Percentiles rank a stretch among this genome's conserved stretches.
Conservation (phyloP, 2,797 vertebrate species). For the Centroberyx gerrardi region DNA sequence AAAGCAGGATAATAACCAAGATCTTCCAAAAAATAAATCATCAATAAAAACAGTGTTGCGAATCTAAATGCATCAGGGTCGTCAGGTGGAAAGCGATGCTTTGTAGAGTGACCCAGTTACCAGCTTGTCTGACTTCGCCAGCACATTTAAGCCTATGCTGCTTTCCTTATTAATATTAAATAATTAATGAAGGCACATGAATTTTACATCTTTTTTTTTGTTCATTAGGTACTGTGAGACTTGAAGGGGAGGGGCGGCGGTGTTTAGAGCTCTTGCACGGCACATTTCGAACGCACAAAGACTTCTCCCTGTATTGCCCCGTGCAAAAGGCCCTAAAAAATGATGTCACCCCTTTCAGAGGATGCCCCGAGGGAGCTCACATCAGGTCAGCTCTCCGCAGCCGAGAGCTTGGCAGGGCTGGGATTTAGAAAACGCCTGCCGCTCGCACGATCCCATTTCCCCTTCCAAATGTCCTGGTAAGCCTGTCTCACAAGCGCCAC, state of each 20-base stretch:
- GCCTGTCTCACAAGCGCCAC: constrained; percentile 60
- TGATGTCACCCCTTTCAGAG: constrained; percentile 73
- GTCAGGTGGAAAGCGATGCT: constrained; percentile 60
- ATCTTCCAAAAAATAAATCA: not conserved
- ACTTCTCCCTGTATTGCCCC: constrained; percentile 2
- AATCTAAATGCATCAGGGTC: constrained; percentile 26
- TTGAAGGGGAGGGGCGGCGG: constrained; percentile 30
- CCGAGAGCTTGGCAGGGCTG: constrained; percentile 56
- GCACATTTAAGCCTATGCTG: constrained; percentile 62
- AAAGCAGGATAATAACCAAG: not conserved
- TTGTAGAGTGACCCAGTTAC: constrained; percentile 62
- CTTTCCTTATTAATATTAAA: constrained; percentile 76
- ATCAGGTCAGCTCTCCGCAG: constrained; percentile 62
- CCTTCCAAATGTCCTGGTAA: constrained; percentile 44
- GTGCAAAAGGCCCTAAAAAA: constrained; percentile 53
- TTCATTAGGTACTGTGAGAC: constrained; percentile 68
- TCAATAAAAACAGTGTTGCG: not conserved
- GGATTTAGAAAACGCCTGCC: constrained; percentile 58
- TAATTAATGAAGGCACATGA: constrained; percentile 78
- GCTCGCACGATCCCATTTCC: constrained; percentile 60
- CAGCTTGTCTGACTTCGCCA: constrained; percentile 55
- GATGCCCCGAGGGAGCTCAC: constrained; percentile 54
- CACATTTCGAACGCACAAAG: constrained; percentile 33
- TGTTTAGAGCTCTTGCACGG: not conserved
- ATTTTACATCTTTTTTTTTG: constrained; percentile 80